Evolutionary conservation across 2,888 invertebrate species (phyloP).

Genomic region (Lamellibrachia columna): DNA sequence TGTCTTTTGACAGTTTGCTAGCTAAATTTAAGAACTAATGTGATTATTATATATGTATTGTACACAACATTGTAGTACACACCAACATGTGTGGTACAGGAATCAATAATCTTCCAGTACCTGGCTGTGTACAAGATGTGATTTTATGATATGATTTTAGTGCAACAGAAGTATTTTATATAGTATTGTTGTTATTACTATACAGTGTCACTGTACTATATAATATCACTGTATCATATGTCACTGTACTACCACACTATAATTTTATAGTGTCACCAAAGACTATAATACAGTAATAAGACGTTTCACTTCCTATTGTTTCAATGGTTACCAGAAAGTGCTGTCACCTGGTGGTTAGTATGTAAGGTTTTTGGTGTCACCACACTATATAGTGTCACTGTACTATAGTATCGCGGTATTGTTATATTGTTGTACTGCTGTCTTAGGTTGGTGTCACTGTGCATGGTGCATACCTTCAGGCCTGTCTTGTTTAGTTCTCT

Average conservation of each 20-base stretch:
- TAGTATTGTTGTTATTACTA: not conserved
- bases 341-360: too few species aligned
- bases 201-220: not conserved
- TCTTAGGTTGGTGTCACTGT: not conserved
- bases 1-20: too few species aligned
- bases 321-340: too few species aligned
- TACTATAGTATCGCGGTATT: not conserved
- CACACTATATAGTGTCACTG: not conserved
- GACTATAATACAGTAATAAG: not conserved
- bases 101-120: too few species aligned
- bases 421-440: not conserved
- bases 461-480: constrained; percentile 52
- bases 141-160: too few species aligned
- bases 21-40: too few species aligned
- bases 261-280: not conserved
- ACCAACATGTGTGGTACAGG: too few species aligned
- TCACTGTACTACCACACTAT: not conserved
- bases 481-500: constrained; percentile 49
- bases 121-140: too few species aligned
- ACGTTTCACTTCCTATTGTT: too few species aligned
- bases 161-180: not conserved
- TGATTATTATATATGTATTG: too few species aligned
- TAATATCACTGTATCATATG: not conserved
- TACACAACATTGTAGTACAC: too few species aligned
- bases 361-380: not conserved